These are phyloP conservation scores for Rhagophthalmus giganteus DNA, from an alignment of 2,888 invertebrate genomes.

Conservation along the genomic window DNA sequence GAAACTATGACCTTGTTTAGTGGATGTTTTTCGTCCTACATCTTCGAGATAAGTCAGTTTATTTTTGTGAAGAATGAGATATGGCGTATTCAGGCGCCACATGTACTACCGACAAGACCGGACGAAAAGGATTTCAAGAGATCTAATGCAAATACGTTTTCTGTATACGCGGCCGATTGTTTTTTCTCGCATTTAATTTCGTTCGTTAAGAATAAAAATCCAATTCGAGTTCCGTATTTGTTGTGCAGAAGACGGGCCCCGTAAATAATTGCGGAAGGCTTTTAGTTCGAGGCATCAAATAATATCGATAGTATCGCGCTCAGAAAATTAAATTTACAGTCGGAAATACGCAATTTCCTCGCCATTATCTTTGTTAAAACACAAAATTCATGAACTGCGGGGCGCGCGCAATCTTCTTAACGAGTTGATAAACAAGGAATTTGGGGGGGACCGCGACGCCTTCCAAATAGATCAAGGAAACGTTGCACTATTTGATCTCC, in stretches of 20 bases:
- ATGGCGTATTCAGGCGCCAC: conserved; percentile 49
- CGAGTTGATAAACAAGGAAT: conserved; percentile 17
- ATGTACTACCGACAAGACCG: conserved; percentile 42
- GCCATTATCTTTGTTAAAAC: conserved; percentile 16
- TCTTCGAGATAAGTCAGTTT: conserved; percentile 51
- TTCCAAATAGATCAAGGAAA: conserved; percentile 9
- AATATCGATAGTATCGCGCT: conserved; percentile 14
- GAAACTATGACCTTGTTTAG: conserved; percentile 47
- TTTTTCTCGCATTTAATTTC: not conserved
- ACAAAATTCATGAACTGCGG: conserved; percentile 15
- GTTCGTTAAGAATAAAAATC: not conserved
- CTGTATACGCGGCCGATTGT: too few species aligned
- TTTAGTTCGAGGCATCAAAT: conserved; percentile 1
- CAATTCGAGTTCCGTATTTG: too few species aligned
- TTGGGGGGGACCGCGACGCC: conserved; percentile 3
- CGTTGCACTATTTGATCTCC: conserved; percentile 2
- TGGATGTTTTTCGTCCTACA: conserved; percentile 52
- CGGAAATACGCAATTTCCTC: conserved; percentile 19
- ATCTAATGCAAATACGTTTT: not conserved
- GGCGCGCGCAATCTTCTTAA: conserved; percentile 14
- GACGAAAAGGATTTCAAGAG: conserved; percentile 15
- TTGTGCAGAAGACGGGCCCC: too few species aligned
- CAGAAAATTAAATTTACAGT: conserved; percentile 16
- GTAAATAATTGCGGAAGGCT: not conserved
- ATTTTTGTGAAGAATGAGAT: conserved; percentile 52